Evolutionary conservation across 1,140 invertebrate species (phyloP), one percentile per base, ranked within the genome.

Genomic region (Lucilia sericata): DNA sequence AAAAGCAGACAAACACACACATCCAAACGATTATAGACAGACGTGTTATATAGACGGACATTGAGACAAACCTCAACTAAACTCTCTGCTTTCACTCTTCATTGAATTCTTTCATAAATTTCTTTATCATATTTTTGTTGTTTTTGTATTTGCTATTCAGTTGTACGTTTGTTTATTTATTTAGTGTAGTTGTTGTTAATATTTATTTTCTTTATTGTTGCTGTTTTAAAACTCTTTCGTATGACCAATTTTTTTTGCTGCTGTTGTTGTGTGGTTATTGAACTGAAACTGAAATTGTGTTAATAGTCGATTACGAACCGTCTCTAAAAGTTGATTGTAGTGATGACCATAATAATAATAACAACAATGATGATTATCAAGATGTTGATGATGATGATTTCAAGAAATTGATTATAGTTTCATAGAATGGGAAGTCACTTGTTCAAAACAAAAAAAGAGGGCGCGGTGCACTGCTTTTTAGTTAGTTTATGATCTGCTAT

Each of bases 21-120:
- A 3, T 60, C 12, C 17, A 14, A 12, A 60, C 17, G 13, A 17
- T 17, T 60, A 7, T 17, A 60, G 55, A 60, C 55, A 60, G 55
- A 60, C 55, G n/a, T 60, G n/a, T 60, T 60, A 60, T 60, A 60
- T 13, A 5, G 17, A n/a, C 55, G n/a, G 55, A 60, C 55, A 60
- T n/a, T 3, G 55, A 60, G 55, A 60, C 55, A n/a, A n/a, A 60
- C 65, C n/a, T 70, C 65, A 70, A 19, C n/a, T n/a, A 17, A 60
- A 60, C 13, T 70, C 19, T 10, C 19, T 70, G 65, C 65, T 70
- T 70, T 70, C 65, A 70, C 65, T 70, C 65, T 70, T 70, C 65
- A 70, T 70, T 70, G 65, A 70, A 70, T 70, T 70, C 65, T 70
- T 70, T 70, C 65, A 70, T 70, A 70, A 70, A 70, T 70, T 70